Evolutionary conservation across 2,888 invertebrate species (phyloP), one percentile per base, ranked within the genome.

Genomic region (Sceliomorpha sp.): DNA sequence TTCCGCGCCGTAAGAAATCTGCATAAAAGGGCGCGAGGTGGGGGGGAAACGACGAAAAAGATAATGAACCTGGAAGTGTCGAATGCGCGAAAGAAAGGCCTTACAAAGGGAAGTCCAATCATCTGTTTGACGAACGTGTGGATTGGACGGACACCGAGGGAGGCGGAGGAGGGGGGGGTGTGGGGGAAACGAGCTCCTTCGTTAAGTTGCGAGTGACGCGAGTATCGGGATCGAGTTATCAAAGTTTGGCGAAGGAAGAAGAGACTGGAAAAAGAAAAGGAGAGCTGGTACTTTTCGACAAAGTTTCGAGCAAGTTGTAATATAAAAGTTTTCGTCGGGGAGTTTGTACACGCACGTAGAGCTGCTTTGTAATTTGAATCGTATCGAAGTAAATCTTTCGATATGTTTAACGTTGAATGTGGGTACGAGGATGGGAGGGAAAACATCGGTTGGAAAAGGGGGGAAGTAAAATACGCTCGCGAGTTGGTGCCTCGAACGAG

Each of bases 81-180:
- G 39, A 58, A 44, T 51, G 51, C 51, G 50, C 31, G 51, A 60
- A 60, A 37, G 59, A 60, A 44, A 44, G 36, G 32, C 14, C 27
- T 42, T 24, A 50, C 44, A 60, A 50, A 60, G 44, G 50, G 50
- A 60, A 44, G 24, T 50, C 42, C 48, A 60, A 44, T 24, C 24
- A 7, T 24, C 24, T 24, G 24, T 7, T 24, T 42, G 42, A 44
- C 42, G 36, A 50, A 60, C 50, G 59, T 50, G 59, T n/a, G n/a
- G 27, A 36, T 44, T 60, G 58, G 24, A 44, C 50, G 34, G 20
- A 60, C 42, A 58, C 13, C 2, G 40, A 13, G 31, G 20, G 24
- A 24, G 7, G 3, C 4, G 24, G 7, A 24, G 7, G 24, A 7
- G 7, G 24, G 7, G 24, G 7, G 24, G 24, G 24, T 3, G 24